A percentile compares a stretch with the other conserved stretches of the same genome.
phyloP scores from a whole-genome alignment of 2,888 invertebrate species.

The Frankliniella fusca region DNA sequence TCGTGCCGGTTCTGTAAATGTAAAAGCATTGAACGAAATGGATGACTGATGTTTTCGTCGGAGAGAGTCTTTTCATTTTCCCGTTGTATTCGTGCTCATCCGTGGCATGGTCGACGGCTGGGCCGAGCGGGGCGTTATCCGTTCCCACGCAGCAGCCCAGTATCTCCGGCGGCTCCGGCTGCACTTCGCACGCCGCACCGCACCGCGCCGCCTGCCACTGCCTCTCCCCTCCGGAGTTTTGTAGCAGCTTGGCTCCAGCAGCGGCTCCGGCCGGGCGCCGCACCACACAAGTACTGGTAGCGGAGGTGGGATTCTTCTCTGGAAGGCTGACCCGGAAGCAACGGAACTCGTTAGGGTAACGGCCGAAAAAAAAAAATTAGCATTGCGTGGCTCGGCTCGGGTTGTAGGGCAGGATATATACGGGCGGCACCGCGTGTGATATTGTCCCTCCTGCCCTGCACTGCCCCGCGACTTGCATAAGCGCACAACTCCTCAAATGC shows the following conservation, averaged over 20 bases:
- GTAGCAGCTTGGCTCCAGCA: not conserved
- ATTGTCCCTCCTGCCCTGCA: not conserved
- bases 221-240: not conserved
- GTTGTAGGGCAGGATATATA: not conserved
- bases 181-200: slow-evolving; percentile 9
- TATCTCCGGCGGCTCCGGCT: not conserved
- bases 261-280: not conserved
- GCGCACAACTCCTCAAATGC: not conserved
- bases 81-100: too few species aligned
- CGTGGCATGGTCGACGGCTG: not conserved
- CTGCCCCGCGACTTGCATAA: not conserved
- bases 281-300: not conserved
- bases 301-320: not conserved
- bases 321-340: not conserved
- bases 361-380: not conserved
- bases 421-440: not conserved
- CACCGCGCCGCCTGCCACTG: not conserved
- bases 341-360: not conserved
- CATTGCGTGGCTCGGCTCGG: not conserved
- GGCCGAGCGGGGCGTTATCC: too few species aligned
- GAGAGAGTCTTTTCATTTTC: too few species aligned
- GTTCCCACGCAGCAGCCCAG: not conserved
- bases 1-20: too few species aligned
- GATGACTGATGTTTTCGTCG: too few species aligned
- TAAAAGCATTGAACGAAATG: too few species aligned